Evolutionary conservation across 1,140 invertebrate species (phyloP), one percentile per base, ranked within the genome.

Genomic region (Mamestra configurata): DNA sequence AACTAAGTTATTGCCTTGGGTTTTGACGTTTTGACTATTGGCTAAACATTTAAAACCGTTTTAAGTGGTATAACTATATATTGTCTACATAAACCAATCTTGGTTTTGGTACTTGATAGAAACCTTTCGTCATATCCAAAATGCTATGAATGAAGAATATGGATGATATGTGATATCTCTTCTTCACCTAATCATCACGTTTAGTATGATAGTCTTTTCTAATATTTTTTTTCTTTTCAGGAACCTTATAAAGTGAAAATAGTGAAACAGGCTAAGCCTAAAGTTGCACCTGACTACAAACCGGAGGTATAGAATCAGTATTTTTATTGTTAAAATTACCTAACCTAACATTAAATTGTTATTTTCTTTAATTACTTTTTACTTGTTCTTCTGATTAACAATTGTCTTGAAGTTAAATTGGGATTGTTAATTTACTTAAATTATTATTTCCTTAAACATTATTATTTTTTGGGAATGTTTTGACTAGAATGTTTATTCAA

Each of bases 221-320:
- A 46, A 31, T 6, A 31, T 15, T 22, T 51, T 35, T 76, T 81
- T 77, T 78, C 81, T 83, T 83, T 57, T 68, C 84, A 94, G 93
- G 93, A 95, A 84, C 91, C 93, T 15, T 96, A 96, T 82, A 95
- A 94, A 91, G 95, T 96, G 59, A 94, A 93, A 80, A 96, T 96
- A 76, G 94, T 95, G 2, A 96, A 95, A 87, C 95, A 95, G 73
- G 88, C 94, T 0, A 94, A 93, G 59, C 94, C 95, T 4, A 92
- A 86, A 82, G 80, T 90, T 31, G 90, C 89, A 0, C 92, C 92
- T 15, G 90, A 92, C 80, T 92, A 90, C 72, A 92, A 90, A 66
- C 86, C 89, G 24, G 84, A 90, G 88, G 90, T 90, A 86, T 77
- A 77, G 37, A 0, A 37, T 27, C 20, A 51, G 51, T 10, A 37